These are phyloP conservation scores for Anodontia alba DNA, from an alignment of 2,888 invertebrate species.

Conservation along the genomic window DNA sequence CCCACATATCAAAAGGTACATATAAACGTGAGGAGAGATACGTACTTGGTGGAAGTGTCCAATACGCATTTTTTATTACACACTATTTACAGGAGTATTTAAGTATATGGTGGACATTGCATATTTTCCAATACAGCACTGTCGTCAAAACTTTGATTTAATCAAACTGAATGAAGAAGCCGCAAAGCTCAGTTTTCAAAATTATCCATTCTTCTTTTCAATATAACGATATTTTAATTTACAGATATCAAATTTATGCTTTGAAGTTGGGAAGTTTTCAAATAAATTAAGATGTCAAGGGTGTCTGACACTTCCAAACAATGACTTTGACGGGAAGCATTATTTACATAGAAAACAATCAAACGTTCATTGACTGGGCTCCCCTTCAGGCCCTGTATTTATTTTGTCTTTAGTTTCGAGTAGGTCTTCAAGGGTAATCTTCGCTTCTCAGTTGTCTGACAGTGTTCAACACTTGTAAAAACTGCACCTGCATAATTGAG, in stretches of 20 bases:
- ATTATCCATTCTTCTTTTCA: not conserved
- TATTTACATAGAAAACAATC: slow-evolving; percentile 16
- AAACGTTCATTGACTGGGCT: slow-evolving; percentile 1
- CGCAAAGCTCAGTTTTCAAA: not conserved
- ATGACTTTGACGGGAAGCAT: not conserved
- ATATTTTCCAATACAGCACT: not conserved
- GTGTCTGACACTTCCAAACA: not conserved
- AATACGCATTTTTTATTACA: too few relatives aligned
- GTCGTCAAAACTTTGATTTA: not conserved
- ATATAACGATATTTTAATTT: not conserved
- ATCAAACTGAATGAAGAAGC: not conserved
- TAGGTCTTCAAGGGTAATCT: not conserved
- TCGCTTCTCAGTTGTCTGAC: not conserved
- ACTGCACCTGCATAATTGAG: too few relatives aligned
- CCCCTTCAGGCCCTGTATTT: not conserved
- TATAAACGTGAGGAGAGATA: too few relatives aligned
- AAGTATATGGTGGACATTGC: too few relatives aligned
- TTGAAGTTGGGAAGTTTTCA: slow-evolving; percentile 5
- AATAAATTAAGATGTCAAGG: slow-evolving; percentile 8
- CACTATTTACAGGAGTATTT: too few relatives aligned
- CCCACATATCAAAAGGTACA: too few relatives aligned
- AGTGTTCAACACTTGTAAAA: too few relatives aligned
- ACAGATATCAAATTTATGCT: not conserved
- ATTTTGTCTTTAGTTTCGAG: not conserved
- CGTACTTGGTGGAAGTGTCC: too few relatives aligned